Evolutionary conservation across 2,888 invertebrate genomes (phyloP), one percentile per base, ranked within the genome.

Genomic region (Mechanitis mazaeus): DNA sequence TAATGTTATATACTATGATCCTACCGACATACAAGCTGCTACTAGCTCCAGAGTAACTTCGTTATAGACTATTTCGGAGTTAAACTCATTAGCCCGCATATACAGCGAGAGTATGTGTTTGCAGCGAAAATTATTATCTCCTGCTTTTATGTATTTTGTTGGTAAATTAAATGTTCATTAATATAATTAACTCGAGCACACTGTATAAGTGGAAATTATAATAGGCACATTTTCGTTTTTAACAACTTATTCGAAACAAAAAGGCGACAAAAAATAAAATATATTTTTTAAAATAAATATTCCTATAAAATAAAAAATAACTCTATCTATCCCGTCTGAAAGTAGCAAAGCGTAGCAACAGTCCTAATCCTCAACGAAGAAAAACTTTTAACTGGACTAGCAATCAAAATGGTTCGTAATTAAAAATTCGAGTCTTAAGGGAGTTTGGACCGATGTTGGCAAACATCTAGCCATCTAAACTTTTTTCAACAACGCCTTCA

Each of bases 321-420:
- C 9, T 42, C 9, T 42, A 42, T 42, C 42, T 42, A 6, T 9
- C 42, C 3, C 2, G 42, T 42, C 11, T 42, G 9, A 42, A 9
- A 42, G 11, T 9, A 9, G 42, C 9, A 42, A 42, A 42, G 9
- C 7, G 31, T 31, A 31, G 31, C 31, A 50, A 50, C 2, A 31
- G 28, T 28, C 31, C 7, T 50, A 50, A 31, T 50, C 42, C 42
- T 50, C 31, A 50, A 50, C 31, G 5, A 50, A 56, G 54, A 69
- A 70, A 80, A 82, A 81, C 75, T 84, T 76, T 75, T 76, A 73
- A 74, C 76, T 74, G 72, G 72, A 74, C 76, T 72, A 75, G 79
- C 77, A 80, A 82, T 83, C 79, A 78, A 77, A 80, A 76, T 72
- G 76, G 81, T 78, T 69, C 69, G 74, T 80, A 80, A 83, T 84